phyloP scores from a whole-genome alignment of 2,797 vertebrate species.

The Pseudomugil gertrudae region DNA sequence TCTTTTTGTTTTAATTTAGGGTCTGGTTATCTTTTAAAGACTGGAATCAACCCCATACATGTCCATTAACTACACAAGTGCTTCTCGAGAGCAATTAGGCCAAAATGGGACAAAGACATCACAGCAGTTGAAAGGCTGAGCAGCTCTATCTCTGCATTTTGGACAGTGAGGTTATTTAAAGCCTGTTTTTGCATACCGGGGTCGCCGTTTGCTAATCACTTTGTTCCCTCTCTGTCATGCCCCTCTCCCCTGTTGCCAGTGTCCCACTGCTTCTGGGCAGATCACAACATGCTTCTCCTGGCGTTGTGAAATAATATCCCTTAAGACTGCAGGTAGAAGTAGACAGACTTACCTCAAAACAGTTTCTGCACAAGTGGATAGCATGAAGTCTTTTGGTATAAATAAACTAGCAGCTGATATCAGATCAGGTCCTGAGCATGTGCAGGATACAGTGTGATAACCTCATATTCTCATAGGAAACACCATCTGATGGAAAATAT shows the following conservation, averaged over 20 bases:
- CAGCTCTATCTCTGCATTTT: conserved; percentile 65
- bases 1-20: not conserved
- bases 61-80: not conserved
- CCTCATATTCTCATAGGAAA: conserved; percentile 31
- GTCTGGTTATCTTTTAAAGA: conserved; percentile 2
- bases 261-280: conserved; percentile 60
- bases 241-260: conserved; percentile 54
- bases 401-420: conserved; percentile 71
- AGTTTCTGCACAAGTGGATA: conserved; percentile 46
- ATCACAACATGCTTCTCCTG: conserved; percentile 64
- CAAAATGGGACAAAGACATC: conserved; percentile 31
- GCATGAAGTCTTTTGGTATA: conserved; percentile 54
- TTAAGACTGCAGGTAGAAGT: conserved; percentile 55
- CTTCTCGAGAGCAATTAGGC: conserved; percentile 41
- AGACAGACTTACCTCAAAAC: conserved; percentile 42
- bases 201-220: conserved; percentile 79
- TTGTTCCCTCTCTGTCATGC: conserved; percentile 80
- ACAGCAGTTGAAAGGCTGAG: conserved; percentile 32
- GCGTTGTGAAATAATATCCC: conserved; percentile 66
- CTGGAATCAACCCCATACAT: not conserved
- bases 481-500: conserved; percentile 4
- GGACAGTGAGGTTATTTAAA: conserved; percentile 81
- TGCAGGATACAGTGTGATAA: conserved; percentile 37
- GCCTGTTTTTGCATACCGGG: conserved; percentile 65
- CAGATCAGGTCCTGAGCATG: conserved; percentile 48